A percentile compares a stretch with the other conserved stretches of the same genome.
Conservation (phyloP, 2,797 vertebrate genomes). For the Onychomys leucogaster region DNA sequence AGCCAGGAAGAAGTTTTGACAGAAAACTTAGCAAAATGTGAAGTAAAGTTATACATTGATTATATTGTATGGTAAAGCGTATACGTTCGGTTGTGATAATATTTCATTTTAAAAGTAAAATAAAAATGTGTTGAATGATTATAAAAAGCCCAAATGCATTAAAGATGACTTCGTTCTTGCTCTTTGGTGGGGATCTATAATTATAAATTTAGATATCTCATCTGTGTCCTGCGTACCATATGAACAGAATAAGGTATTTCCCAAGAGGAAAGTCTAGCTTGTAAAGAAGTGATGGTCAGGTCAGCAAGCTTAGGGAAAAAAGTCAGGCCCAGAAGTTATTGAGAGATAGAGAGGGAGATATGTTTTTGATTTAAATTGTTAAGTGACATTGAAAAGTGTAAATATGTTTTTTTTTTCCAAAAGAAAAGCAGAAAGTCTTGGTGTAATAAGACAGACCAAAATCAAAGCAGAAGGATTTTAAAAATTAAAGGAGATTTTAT, state of each 20-base stretch:
- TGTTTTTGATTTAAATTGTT: conserved; percentile 47
- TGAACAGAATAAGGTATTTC: conserved; percentile 67
- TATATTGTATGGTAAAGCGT: conserved; percentile 57
- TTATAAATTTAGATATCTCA: conserved; percentile 61
- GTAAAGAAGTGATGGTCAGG: neutral
- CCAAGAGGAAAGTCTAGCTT: conserved; percentile 51
- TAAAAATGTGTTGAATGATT: conserved; percentile 61
- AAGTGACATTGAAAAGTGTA: conserved; percentile 19
- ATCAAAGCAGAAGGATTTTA: conserved; percentile 18
- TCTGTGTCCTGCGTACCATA: conserved; percentile 34
- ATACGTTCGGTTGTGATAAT: conserved; percentile 51
- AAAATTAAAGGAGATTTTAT: conserved; percentile 43
- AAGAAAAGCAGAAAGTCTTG: conserved; percentile 58
- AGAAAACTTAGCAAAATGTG: conserved; percentile 88
- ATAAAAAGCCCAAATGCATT: conserved; percentile 54
- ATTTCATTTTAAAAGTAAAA: conserved; percentile 53
- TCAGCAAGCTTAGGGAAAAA: conserved; percentile 31
- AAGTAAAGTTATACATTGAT: conserved; percentile 82
- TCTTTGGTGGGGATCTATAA: conserved; percentile 49
- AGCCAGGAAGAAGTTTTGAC: conserved; percentile 87
- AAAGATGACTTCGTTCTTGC: conserved; percentile 66
- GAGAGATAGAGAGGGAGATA: conserved; percentile 50
- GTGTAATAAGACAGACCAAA: conserved; percentile 56
- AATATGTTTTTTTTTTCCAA: conserved; percentile 61
- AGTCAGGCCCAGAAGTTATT: conserved; percentile 63